phyloP scores from a whole-genome alignment of 2,888 invertebrate genomes.

The Craniophora ligustri region DNA sequence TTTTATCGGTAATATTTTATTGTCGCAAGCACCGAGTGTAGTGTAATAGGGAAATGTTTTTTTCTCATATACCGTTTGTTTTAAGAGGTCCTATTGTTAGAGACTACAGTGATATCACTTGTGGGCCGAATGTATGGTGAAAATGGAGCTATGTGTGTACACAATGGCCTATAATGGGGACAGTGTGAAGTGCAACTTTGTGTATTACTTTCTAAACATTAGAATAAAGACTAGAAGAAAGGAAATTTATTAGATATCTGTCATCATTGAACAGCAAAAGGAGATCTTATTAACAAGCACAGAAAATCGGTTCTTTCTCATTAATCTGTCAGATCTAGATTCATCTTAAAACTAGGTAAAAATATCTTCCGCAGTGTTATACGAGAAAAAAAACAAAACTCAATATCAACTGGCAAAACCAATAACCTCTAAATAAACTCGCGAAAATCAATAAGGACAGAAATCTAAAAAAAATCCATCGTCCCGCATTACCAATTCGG shows the following conservation, averaged over 20 bases:
- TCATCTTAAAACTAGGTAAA: not conserved
- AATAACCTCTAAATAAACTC: slow-evolving; percentile 57
- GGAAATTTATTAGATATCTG: too few species aligned
- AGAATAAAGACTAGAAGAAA: too few species aligned
- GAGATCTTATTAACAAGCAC: too few species aligned
- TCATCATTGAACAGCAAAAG: too few species aligned
- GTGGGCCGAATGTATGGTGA: slow-evolving; percentile 18
- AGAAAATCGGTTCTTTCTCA: too few species aligned
- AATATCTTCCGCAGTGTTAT: not conserved
- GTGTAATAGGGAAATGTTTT: slow-evolving; percentile 46
- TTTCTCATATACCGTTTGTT: slow-evolving; percentile 36
- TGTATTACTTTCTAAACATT: too few species aligned
- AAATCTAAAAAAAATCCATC: slow-evolving; percentile 27
- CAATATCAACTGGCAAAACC: slow-evolving; percentile 45
- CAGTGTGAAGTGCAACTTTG: slow-evolving; percentile 7
- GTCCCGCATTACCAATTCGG: slow-evolving; percentile 74
- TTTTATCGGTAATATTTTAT: slow-evolving; percentile 71
- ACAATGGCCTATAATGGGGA: slow-evolving; percentile 31
- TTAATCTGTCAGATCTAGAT: too few species aligned
- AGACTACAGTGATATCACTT: slow-evolving; percentile 37
- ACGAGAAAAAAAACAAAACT: slow-evolving; percentile 20
- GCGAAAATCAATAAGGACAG: slow-evolving; percentile 62
- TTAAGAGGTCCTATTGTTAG: slow-evolving; percentile 28
- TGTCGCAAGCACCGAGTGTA: slow-evolving; percentile 45
- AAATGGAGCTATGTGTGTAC: slow-evolving; percentile 16